These are phyloP conservation scores for Ceratosolen fusciceps DNA, from an alignment of 1,140 invertebrate genomes.

Conservation along the genomic window DNA sequence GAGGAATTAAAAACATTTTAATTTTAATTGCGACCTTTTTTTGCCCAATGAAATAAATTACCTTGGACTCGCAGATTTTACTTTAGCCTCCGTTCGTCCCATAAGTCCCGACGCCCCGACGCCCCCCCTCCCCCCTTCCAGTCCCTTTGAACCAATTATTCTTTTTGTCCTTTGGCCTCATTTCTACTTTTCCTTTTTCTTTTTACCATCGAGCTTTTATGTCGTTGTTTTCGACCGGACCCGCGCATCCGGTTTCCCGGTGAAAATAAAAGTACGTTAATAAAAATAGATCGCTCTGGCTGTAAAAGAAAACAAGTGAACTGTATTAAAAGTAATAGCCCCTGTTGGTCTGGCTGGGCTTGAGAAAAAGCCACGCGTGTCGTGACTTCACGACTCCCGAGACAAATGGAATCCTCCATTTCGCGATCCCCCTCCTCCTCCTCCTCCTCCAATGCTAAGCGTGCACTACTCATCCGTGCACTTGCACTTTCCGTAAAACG, in stretches of 20 bases:
- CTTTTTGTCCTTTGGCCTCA: too few species aligned
- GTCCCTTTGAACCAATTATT: too few species aligned
- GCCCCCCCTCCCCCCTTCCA: too few species aligned
- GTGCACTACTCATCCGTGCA: background rate
- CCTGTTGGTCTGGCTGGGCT: background rate
- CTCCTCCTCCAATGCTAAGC: background rate
- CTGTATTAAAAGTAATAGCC: background rate
- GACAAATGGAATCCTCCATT: constrained; percentile 20
- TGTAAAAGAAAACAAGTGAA: background rate
- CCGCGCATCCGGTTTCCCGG: background rate
- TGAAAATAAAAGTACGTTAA: constrained; percentile 1
- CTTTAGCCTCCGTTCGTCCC: too few species aligned
- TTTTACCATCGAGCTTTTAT: too few species aligned
- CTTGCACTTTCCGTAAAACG: constrained; percentile 11
- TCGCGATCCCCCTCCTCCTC: constrained; percentile 3
- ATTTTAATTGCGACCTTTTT: constrained; percentile 10
- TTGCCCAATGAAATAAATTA: background rate
- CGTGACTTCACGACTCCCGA: background rate
- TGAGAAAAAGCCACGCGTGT: background rate
- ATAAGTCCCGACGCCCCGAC: too few species aligned
- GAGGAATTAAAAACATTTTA: constrained; percentile 12
- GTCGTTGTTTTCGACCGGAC: too few species aligned
- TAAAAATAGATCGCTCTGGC: background rate
- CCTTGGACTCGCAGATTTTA: background rate
- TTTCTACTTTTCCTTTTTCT: too few species aligned